These are phyloP conservation scores for Oostethus manadensis DNA, from an alignment of 2,113 vertebrate genomes.

Conservation along the genomic window DNA sequence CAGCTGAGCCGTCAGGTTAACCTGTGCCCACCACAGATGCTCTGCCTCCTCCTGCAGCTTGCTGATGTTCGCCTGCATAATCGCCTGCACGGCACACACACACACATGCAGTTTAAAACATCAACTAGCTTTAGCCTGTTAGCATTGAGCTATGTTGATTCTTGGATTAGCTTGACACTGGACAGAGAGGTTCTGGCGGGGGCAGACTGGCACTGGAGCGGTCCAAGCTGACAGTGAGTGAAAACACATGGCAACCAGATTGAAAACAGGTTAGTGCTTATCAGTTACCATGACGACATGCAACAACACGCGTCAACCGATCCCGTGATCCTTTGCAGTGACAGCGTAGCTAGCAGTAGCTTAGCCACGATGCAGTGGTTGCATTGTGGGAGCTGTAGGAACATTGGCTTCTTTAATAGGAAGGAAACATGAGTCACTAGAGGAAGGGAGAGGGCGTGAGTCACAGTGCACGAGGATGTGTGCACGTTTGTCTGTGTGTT, in stretches of 20 bases:
- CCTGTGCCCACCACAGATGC: background rate
- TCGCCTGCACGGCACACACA: background rate
- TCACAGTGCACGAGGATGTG: background rate
- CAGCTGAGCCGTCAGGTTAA: background rate
- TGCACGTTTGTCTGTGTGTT: background rate
- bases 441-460: background rate
- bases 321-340: background rate
- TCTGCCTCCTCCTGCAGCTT: background rate
- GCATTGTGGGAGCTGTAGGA: background rate
- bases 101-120: background rate
- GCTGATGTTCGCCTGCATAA: conserved; percentile 3
- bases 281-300: background rate
- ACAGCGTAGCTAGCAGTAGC: background rate
- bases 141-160: background rate
- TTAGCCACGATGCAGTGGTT: background rate
- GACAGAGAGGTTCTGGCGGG: too few relatives aligned
- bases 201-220: too few relatives aligned
- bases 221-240: background rate
- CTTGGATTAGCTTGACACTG: background rate
- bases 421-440: conserved; percentile 1
- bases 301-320: background rate
- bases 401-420: background rate
- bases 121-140: background rate
- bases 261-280: background rate
- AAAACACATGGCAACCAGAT: background rate